Evolutionary conservation across 2,888 invertebrate species (phyloP), one percentile per base, ranked within the genome.

Genomic region (Hartigia nigra): DNA sequence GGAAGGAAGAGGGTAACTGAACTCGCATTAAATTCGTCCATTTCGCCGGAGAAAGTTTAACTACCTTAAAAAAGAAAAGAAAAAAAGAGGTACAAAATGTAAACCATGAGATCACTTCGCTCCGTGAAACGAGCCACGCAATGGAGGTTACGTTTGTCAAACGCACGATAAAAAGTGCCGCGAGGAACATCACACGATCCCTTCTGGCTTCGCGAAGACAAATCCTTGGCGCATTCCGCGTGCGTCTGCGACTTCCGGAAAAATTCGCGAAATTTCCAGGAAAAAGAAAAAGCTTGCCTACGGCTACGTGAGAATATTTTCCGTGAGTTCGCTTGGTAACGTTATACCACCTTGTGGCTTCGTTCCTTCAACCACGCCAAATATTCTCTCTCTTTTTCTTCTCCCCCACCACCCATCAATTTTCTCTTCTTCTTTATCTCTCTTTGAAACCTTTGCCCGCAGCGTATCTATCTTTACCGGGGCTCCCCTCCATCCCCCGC

Each of bases 381-480:
- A 55, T 9, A 9, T 9, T 23, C 23, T 14, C 5, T 1, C 23
- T 2, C 0, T 4, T 1, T 12, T 1, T 12, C 12, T 0, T 1
- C 14, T 39, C 14, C 5, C 55, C 5, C 55, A 5, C 4, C 1
- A 14, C 0, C 2, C 55, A 5, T 9, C 9, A 55, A 9, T 23
- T 55, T 55, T 23, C 23, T 23, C 23, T 55, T 23, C 5, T 23
- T 55, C 55, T 55, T 55, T 55, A 55, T 55, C 39, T 55, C 39
- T 23, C 23, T 55, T 23, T 23, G 0, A 55, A 23, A 55, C 23
- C 55, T 23, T 9, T 23, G 9, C 55, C 23, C 9, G 23, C 55
- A 55, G n/a, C n/a, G n/a, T n/a, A n/a, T n/a, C n/a, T n/a, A n/a
- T n/a, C n/a, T n/a, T n/a, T n/a, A n/a, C n/a, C n/a, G n/a, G 2